Percentiles rank a stretch among this genome's conserved stretches.
phyloP scores from a whole-genome alignment of 2,888 invertebrate genomes.

The Leucozona laternaria region DNA sequence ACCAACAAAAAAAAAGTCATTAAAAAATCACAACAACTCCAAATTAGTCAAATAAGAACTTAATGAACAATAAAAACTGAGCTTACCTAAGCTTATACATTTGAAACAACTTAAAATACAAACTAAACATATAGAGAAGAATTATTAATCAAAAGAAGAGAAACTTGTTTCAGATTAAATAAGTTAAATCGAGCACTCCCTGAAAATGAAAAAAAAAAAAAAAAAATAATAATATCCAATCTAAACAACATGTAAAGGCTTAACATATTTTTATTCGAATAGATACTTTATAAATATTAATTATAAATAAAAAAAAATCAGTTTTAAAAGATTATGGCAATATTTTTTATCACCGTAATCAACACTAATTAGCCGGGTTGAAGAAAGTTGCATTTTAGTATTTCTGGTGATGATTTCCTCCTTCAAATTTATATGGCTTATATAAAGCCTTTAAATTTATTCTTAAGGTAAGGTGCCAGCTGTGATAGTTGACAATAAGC shows the following conservation, averaged over 20 bases:
- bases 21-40: constrained; percentile 5
- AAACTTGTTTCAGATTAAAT: constrained; percentile 23
- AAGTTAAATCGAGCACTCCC: constrained; percentile 31
- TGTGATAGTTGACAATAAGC: not conserved
- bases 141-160: constrained; percentile 33
- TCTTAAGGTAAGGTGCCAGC: not conserved
- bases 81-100: constrained; percentile 45
- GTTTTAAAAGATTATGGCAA: constrained; percentile 4
- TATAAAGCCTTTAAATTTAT: not conserved
- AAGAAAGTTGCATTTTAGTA: constrained; percentile 1
- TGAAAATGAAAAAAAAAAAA: too few relatives aligned
- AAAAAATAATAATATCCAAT: not conserved
- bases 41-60: constrained; percentile 28
- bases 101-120: constrained; percentile 22
- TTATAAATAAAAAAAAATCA: not conserved
- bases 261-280: not conserved
- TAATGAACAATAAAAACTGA: constrained; percentile 38
- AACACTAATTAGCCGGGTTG: not conserved
- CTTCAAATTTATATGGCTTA: not conserved
- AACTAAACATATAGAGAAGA: constrained; percentile 32
- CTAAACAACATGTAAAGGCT: not conserved
- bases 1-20: constrained; percentile 17
- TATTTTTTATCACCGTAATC: constrained; percentile 11
- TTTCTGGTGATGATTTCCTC: not conserved
- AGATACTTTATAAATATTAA: constrained; percentile 26